These are phyloP conservation scores for Drosophila erecta DNA, from an alignment of 1,140 invertebrate genomes.

Conservation along the genomic window DNA sequence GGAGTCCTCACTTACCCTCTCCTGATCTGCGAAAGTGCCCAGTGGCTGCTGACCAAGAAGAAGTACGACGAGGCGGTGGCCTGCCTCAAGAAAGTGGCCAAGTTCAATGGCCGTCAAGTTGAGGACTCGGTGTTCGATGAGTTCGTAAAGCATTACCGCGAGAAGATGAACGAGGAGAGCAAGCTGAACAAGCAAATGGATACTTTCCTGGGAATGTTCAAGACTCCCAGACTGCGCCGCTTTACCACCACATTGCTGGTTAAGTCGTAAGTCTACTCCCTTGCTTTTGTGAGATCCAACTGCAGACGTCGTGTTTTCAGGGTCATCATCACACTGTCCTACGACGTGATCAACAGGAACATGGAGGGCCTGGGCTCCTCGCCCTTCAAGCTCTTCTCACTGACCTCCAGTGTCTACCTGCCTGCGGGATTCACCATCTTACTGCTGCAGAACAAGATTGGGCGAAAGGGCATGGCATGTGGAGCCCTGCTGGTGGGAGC, in stretches of 20 bases:
- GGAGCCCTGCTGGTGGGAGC: slow-evolving; percentile 85
- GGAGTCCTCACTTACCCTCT: slow-evolving; percentile 84
- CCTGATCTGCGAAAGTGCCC: slow-evolving; percentile 87
- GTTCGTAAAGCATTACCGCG: slow-evolving; percentile 82
- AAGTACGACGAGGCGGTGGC: slow-evolving; percentile 85
- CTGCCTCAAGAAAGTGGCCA: slow-evolving; percentile 86
- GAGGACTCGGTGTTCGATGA: slow-evolving; percentile 80
- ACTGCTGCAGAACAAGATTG: slow-evolving; percentile 86
- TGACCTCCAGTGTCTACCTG: slow-evolving; percentile 86
- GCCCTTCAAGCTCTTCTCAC: slow-evolving; percentile 86
- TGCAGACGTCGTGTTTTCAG: slow-evolving; percentile 44
- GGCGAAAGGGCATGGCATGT: slow-evolving; percentile 86
- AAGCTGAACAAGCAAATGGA: slow-evolving; percentile 46
- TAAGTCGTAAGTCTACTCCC: slow-evolving; percentile 85
- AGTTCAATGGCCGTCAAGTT: slow-evolving; percentile 85
- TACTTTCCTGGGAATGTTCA: slow-evolving; percentile 85
- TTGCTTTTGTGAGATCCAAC: accelerated
- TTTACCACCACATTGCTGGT: slow-evolving; percentile 86
- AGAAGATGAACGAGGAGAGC: slow-evolving; percentile 56
- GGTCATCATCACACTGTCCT: slow-evolving; percentile 87
- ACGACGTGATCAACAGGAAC: slow-evolving; percentile 87
- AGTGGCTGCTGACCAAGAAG: slow-evolving; percentile 87
- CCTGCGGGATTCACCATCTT: slow-evolving; percentile 86
- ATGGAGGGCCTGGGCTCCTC: slow-evolving; percentile 86
- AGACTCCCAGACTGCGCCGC: slow-evolving; percentile 85